Base-by-base conservation (phyloP, 1,140 invertebrate genomes). In the Anagrus nilaparvatae region DNA sequence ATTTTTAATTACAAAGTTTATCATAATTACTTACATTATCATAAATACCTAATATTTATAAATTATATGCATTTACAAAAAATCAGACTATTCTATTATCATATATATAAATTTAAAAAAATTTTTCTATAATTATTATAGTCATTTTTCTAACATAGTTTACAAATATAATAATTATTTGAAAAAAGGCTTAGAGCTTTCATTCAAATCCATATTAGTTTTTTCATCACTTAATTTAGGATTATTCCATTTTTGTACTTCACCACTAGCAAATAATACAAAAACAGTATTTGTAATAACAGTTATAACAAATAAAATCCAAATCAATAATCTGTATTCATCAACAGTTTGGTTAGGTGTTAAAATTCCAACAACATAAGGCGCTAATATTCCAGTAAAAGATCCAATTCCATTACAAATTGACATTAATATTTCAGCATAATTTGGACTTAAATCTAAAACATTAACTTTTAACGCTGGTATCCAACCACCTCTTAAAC, bases 361-460 rank as follows among this genome's bases (percentile, higher is more conserved):
- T 65, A 55, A 46, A 12, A 78, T 67, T 39, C 84, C 84, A 19
- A 85, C 80, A 12, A 87, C 61, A 55, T 77, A 79, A 0, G 79
- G 79, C 16, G 75, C 78, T 9, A 80, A 50, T 32, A 81, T 79
- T 5, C 76, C 75, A n/a, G n/a, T n/a, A n/a, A n/a, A n/a, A n/a
- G n/a, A n/a, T n/a, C n/a, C n/a, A 7, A 25, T 25, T 7, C 24
- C 24, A 12, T 25, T 25, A 25, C 24, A 7, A 25, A 25, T 5
- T 7, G 24, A 5, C 24, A 25, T 25, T 12, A 25, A 12, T 25
- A 12, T 25, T 7, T 12, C 24, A 5, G 24, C 5, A 12, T 25
- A 25, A 25, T 25, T 25, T 12, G 24, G 24, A 12, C 24, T 25
- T 7, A 25, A 7, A 25, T 25, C 24, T 25, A 25, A 12, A 12